A percentile compares a stretch with the other conserved stretches of the same genome.
Conservation (phyloP, 2,888 invertebrate species). For the Copidosoma aretas region DNA sequence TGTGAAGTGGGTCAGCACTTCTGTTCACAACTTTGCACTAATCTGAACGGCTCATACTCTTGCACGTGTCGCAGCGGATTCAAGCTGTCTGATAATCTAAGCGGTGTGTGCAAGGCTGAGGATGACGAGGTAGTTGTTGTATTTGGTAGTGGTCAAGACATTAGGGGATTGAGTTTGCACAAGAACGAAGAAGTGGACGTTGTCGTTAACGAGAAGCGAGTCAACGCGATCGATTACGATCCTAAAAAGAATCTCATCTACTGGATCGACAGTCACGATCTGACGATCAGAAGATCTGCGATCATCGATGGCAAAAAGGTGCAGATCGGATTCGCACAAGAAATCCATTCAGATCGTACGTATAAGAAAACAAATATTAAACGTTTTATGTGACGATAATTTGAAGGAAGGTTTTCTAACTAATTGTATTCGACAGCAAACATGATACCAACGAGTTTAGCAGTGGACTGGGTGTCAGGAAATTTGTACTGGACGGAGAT, state of each 20-base stretch:
- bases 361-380: too few relatives aligned
- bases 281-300: constrained; percentile 89
- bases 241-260: constrained; percentile 84
- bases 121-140: constrained; percentile 72
- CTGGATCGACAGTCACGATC: constrained; percentile 94
- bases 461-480: constrained; percentile 92
- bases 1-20: constrained; percentile 82
- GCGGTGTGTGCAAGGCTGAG: constrained; percentile 82
- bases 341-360: constrained; percentile 76
- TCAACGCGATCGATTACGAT: constrained; percentile 91
- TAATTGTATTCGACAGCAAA: constrained; percentile 64
- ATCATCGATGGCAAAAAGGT: constrained; percentile 76
- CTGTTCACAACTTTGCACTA: constrained; percentile 93
- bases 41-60: constrained; percentile 87
- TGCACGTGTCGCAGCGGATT: constrained; percentile 89
- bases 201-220: constrained; percentile 83
- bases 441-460: constrained; percentile 85
- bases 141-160: constrained; percentile 86
- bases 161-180: constrained; percentile 75
- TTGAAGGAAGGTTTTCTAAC: background rate
- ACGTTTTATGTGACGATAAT: background rate
- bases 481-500: constrained; percentile 94
- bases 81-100: constrained; percentile 74
- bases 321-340: constrained; percentile 82
- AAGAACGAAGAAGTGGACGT: constrained; percentile 77